Percentiles rank a stretch among this genome's conserved stretches.
Evolutionary conservation across 1,140 invertebrate genomes (phyloP).

Genomic region (Ooceraea biroi): DNA sequence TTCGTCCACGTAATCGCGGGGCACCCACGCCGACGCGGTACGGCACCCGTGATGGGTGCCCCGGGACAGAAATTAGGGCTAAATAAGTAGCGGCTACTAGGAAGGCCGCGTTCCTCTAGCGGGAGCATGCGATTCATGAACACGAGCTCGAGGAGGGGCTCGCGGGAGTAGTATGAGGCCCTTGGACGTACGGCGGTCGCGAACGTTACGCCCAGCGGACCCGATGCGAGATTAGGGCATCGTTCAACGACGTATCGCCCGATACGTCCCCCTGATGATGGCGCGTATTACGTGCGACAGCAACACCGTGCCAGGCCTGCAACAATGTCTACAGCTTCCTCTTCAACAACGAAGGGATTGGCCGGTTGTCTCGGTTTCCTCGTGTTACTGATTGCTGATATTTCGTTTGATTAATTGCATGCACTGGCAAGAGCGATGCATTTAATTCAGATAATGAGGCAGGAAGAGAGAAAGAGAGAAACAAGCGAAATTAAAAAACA

Average conservation of each 20-base stretch:
- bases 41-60: conserved; percentile 37
- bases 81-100: conserved; percentile 74
- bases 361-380: too few species aligned
- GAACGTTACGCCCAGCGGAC: conserved; percentile 68
- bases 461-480: background rate
- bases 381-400: background rate
- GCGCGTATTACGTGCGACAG: conserved; percentile 70
- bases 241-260: conserved; percentile 67
- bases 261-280: conserved; percentile 58
- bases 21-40: conserved; percentile 41
- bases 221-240: conserved; percentile 76
- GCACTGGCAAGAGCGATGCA: background rate
- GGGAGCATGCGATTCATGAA: conserved; percentile 68
- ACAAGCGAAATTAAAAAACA: background rate
- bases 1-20: conserved; percentile 53
- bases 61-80: conserved; percentile 70
- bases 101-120: conserved; percentile 57
- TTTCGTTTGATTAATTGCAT: background rate
- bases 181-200: conserved; percentile 60
- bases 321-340: conserved; percentile 37
- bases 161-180: conserved; percentile 22
- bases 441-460: background rate
- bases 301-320: conserved; percentile 50
- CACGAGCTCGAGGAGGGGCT: conserved; percentile 26
- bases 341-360: background rate